These are phyloP conservation scores for Hippocampus kuda DNA, from an alignment of 2,797 vertebrate species.

Conservation along the genomic window DNA sequence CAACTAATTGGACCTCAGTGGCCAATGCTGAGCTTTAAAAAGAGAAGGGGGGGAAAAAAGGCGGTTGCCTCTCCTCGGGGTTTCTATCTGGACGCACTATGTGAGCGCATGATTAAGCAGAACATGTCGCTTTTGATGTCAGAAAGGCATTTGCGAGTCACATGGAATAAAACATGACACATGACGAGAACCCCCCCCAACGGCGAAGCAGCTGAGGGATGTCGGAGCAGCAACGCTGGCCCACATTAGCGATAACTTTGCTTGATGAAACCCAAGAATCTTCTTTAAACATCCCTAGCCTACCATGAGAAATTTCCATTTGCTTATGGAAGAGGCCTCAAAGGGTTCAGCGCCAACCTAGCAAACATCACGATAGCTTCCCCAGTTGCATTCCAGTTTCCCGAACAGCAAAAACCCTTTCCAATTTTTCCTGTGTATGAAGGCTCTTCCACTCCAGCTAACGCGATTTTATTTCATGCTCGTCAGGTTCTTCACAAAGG, in stretches of 20 bases:
- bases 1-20: constrained; percentile 42
- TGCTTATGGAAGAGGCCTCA: background rate
- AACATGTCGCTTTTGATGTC: constrained; percentile 35
- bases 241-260: background rate
- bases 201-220: constrained; percentile 8
- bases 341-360: background rate
- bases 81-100: constrained; percentile 14
- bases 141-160: constrained; percentile 41
- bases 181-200: background rate
- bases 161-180: constrained; percentile 50
- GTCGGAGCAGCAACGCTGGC: background rate
- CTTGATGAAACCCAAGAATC: background rate
- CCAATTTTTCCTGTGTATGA: too few relatives aligned
- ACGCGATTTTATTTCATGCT: too few relatives aligned
- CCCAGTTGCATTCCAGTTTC: too few relatives aligned
- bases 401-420: too few relatives aligned
- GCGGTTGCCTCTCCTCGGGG: constrained; percentile 24
- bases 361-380: background rate
- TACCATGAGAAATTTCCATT: background rate
- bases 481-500: too few relatives aligned
- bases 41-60: constrained; percentile 11
- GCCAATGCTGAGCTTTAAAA: constrained; percentile 30
- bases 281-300: background rate
- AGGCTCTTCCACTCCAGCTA: too few relatives aligned
- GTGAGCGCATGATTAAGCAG: constrained; percentile 22